Evolutionary conservation across 2,113 vertebrate species (phyloP), one percentile per base, ranked within the genome.

Genomic region (Mesembrinibis cayennensis): DNA sequence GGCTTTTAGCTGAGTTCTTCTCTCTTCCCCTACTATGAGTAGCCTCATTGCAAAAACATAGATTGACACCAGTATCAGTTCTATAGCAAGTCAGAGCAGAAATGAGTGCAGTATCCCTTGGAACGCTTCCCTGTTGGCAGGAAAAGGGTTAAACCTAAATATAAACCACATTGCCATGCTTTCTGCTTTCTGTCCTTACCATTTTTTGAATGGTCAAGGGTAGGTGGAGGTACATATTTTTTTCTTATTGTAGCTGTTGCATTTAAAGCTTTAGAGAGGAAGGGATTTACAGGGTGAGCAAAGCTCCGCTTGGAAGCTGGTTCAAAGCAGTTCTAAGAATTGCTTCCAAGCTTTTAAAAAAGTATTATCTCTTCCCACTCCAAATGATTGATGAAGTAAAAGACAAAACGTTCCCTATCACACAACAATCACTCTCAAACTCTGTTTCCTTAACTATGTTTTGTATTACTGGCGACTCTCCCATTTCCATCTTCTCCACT

Each of bases 271-370:
- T 93, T 44, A 82, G 38, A 94, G 19, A 89, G 21, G 59, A 65
- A 85, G 59, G 78, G 21, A 56, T 92, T 83, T 86, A 38, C 49
- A 79, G 26, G 21, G 8, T 0, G 0, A 91, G 44, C 18, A 87
- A 63, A 82, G 66, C 45, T 63, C 38, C 15, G 19, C 66, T 32
- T 40, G 56, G 87, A 45, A 53, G 42, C 71, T 73, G 17, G 11
- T 89, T 95, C 69, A 84, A 82, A 90, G 42, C 50, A 61, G 59
- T 44, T 63, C 71, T 32, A 61, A 69, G 25, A 94, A 85, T 55
- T 44, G 17, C 67, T 96, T 95, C 87, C 86, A 91, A 89, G 42
- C 27, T 74, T 96, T 83, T 89, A 88, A 93, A 71, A 61, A 67
- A 71, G 62, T n/a, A 29, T 72, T 53, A 34, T 92, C 78, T 95